Conservation (phyloP, 1,140 invertebrate species). For the Drosophila erecta region DNA sequence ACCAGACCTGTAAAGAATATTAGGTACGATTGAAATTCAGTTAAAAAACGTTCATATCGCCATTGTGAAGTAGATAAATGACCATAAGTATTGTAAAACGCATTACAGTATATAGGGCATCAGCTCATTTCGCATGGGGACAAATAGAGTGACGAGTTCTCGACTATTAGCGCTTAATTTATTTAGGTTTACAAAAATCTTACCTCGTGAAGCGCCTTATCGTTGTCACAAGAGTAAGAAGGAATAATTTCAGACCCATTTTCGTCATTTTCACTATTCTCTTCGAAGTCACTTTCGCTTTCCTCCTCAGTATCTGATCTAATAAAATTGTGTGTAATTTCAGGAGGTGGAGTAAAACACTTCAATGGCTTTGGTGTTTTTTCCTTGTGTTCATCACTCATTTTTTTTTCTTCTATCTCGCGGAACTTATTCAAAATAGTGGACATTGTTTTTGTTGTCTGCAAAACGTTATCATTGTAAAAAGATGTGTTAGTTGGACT, state of each 20-base stretch:
- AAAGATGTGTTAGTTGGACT: not conserved
- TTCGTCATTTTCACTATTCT: slow-evolving; percentile 63
- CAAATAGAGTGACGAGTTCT: too few species aligned
- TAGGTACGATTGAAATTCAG: too few species aligned
- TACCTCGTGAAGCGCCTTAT: slow-evolving; percentile 66
- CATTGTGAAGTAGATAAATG: too few species aligned
- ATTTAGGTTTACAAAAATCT: not conserved
- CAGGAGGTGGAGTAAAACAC: slow-evolving; percentile 94
- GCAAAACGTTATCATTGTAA: slow-evolving; percentile 85
- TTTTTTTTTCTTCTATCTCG: slow-evolving; percentile 92
- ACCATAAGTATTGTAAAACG: too few species aligned
- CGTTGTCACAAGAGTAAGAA: slow-evolving; percentile 5
- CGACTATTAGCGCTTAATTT: not conserved
- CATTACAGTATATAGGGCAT: too few species aligned
- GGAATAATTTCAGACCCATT: slow-evolving; percentile 11
- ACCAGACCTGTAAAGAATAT: too few species aligned
- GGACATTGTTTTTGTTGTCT: slow-evolving; percentile 90
- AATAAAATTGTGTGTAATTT: slow-evolving; percentile 87
- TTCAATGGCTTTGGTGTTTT: slow-evolving; percentile 92
- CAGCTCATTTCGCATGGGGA: too few species aligned
- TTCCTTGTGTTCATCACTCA: slow-evolving; percentile 85
- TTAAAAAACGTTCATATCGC: too few species aligned
- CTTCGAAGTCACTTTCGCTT: slow-evolving; percentile 65
- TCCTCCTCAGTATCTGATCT: slow-evolving; percentile 87
- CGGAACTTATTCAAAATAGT: slow-evolving; percentile 94